Base-by-base conservation (phyloP, 2,888 invertebrate genomes). In the Mimas tiliae region DNA sequence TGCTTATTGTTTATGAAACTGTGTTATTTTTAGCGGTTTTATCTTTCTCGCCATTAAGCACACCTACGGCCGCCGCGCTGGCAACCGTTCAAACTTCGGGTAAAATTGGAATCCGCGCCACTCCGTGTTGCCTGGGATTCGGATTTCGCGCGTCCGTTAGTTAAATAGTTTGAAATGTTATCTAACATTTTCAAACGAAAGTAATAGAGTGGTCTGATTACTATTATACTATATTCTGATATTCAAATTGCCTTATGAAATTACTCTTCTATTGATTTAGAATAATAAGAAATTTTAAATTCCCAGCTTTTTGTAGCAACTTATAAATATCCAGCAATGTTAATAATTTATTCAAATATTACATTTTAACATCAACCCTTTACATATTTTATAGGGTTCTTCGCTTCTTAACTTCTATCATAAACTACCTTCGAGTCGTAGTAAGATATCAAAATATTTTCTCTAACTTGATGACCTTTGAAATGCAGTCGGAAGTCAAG, bases 1-100 rank as follows among this genome's bases (percentile, higher is more conserved):
- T 83, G 86, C 80, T 82, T 84, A 91, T 93, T 93, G 93, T 93
- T 93, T 93, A 91, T 85, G 89, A 86, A 84, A 81, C 75, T 79
- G 51, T 74, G 72, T 84, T 93, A 93, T 93, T 91, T 93, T 85
- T 82, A 83, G 90, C 80, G 85, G 89, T 86, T 87, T 90, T 91
- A 91, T 92, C 92, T 93, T 88, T 88, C 91, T 83, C 79, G 82
- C 91, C 90, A 88, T 89, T 81, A 81, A 76, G 84, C 82, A 87
- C 92, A 87, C 93, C 91, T 89, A 91, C 92, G 81, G 74, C 58
- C 78, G 72, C 71, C 71, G 75, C 70, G 81, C 85, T 92, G 93
- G 93, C 93, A 92, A 74, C 65, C 74, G 82, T 91, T 92, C 93
- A 93, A 93, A 82, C 82, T 82, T 85, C 87, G 87, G 89, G 85